phyloP scores from a whole-genome alignment of 2,888 invertebrate species.

The Apoda limacodes region DNA sequence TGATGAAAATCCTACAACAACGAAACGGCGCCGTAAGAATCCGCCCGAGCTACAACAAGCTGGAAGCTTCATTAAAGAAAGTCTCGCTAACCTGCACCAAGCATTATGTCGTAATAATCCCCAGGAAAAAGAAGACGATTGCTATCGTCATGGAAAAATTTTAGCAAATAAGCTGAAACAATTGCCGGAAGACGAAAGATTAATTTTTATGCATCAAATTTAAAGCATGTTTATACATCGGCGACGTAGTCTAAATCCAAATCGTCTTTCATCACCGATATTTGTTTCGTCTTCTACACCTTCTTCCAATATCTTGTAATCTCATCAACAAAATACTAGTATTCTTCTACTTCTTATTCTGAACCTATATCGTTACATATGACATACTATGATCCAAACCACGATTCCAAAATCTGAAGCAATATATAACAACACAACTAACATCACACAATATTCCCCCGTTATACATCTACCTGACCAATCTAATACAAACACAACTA shows the following conservation, averaged over 20 bases:
- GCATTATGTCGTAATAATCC: too few relatives aligned
- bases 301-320: too few relatives aligned
- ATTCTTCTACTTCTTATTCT: too few relatives aligned
- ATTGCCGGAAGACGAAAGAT: slow-evolving; percentile 5
- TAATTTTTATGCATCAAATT: slow-evolving; percentile 2
- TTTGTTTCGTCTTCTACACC: not conserved
- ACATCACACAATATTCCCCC: too few relatives aligned
- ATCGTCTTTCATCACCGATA: slow-evolving; percentile 1
- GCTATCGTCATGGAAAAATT: slow-evolving; percentile 19
- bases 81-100: not conserved
- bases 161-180: slow-evolving; percentile 21
- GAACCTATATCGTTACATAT: too few relatives aligned
- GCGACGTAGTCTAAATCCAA: not conserved
- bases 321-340: too few relatives aligned
- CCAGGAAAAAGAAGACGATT: slow-evolving; percentile 18
- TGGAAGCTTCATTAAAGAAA: not conserved
- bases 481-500: too few relatives aligned
- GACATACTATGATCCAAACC: too few relatives aligned
- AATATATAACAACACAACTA: too few relatives aligned
- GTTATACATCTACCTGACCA: too few relatives aligned
- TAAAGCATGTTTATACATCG: not conserved
- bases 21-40: slow-evolving; percentile 1
- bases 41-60: slow-evolving; percentile 1
- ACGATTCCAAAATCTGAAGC: too few relatives aligned
- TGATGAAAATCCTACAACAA: not conserved